Evolutionary conservation across 2,888 invertebrate genomes (phyloP).

Genomic region (Lamellibrachia satsuma): DNA sequence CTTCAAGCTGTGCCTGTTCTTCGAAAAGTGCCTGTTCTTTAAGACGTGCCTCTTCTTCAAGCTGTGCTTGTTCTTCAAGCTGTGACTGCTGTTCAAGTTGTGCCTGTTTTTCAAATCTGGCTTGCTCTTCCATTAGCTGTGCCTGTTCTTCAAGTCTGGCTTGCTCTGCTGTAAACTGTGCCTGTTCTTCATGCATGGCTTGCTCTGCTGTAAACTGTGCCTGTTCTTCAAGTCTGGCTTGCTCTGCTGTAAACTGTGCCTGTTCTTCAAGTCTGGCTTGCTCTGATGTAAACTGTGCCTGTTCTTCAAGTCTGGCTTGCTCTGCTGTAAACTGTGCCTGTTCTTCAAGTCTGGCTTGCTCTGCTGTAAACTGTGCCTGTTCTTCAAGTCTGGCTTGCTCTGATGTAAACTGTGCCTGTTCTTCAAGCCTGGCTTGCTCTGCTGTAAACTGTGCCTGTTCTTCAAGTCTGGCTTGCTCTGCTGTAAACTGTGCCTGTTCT

Average conservation of each 20-base stretch:
- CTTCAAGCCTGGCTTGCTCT: neutral
- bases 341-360: neutral
- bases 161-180: neutral
- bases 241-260: neutral
- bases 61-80: constrained; percentile 13
- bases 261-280: neutral
- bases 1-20: neutral
- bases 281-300: neutral
- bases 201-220: neutral
- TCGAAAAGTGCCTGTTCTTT: neutral
- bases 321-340: neutral
- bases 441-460: neutral
- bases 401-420: neutral
- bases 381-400: neutral
- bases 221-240: neutral
- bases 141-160: neutral
- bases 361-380: neutral
- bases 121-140: neutral
- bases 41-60: neutral
- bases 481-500: neutral
- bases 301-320: neutral
- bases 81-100: neutral
- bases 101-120: neutral
- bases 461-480: neutral
- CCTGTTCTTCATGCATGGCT: neutral